Conservation (phyloP, 2,797 vertebrate species). For the Margarornis squamiger region DNA sequence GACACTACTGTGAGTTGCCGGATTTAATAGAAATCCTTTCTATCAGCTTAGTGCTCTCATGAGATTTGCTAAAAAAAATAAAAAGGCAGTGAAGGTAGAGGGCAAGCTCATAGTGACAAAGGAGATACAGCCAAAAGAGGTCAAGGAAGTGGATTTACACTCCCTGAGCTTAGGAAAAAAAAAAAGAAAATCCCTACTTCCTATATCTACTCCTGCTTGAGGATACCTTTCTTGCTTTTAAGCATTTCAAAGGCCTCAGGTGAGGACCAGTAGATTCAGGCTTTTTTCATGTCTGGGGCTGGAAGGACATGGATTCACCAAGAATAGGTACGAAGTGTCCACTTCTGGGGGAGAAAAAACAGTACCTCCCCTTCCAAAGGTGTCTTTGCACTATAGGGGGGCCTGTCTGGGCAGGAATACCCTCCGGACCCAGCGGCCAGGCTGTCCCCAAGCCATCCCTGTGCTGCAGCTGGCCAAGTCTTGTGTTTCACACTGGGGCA, state of each 20-base stretch:
- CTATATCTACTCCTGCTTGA: background rate
- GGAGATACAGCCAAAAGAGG: background rate
- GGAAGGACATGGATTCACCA: background rate
- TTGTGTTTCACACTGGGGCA: rapidly evolving
- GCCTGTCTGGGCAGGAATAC: background rate
- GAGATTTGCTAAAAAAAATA: background rate
- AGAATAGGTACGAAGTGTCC: background rate
- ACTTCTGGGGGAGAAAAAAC: background rate
- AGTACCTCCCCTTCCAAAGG: background rate
- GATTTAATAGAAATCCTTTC: slow-evolving; percentile 23
- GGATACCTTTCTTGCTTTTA: background rate
- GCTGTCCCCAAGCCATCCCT: background rate
- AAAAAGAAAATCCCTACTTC: background rate
- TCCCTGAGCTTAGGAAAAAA: background rate
- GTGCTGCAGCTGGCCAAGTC: rapidly evolving
- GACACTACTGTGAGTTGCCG: background rate
- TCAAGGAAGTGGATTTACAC: background rate
- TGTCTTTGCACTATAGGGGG: background rate
- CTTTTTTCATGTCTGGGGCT: background rate
- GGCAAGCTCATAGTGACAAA: background rate
- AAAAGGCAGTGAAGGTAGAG: background rate
- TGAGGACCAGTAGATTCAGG: background rate
- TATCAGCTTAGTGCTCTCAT: background rate
- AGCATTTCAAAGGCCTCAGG: background rate
- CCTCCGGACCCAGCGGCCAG: background rate